Conservation (phyloP, 2,113 vertebrate genomes). For the Manacus vitellinus region DNA sequence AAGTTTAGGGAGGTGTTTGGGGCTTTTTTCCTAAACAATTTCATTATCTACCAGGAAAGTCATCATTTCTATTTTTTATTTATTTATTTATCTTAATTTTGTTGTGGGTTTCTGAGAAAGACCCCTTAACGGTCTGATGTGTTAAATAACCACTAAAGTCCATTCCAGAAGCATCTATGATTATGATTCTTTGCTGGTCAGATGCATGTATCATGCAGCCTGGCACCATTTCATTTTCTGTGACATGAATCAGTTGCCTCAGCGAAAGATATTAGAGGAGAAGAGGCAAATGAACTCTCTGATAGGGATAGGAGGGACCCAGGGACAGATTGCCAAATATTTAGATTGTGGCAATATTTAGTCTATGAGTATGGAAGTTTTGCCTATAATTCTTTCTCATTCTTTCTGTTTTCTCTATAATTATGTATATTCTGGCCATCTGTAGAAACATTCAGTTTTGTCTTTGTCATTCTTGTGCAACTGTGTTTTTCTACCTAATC, state of each 20-base stretch:
- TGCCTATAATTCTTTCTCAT: not conserved
- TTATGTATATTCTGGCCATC: not conserved
- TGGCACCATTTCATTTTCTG: not conserved
- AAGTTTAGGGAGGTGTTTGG: not conserved
- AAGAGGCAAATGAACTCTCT: not conserved
- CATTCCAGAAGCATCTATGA: not conserved
- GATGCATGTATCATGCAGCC: not conserved
- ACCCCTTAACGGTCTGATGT: not conserved
- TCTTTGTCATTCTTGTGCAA: not conserved
- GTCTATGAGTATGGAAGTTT: not conserved
- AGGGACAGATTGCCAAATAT: not conserved
- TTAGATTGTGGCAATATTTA: not conserved
- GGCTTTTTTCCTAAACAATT: not conserved
- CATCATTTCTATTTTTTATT: not conserved
- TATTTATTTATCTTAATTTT: not conserved
- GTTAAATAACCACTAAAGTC: not conserved
- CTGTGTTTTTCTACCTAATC: not conserved
- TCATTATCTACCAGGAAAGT: not conserved
- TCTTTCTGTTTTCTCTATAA: not conserved
- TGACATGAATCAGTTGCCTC: not conserved
- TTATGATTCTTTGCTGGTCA: not conserved
- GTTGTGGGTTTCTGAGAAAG: accelerated
- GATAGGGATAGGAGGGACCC: accelerated
- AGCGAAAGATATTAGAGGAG: not conserved
- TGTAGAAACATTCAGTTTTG: not conserved